Evolutionary conservation across 2,113 vertebrate species (phyloP).

Genomic region (Alethe castanea): DNA sequence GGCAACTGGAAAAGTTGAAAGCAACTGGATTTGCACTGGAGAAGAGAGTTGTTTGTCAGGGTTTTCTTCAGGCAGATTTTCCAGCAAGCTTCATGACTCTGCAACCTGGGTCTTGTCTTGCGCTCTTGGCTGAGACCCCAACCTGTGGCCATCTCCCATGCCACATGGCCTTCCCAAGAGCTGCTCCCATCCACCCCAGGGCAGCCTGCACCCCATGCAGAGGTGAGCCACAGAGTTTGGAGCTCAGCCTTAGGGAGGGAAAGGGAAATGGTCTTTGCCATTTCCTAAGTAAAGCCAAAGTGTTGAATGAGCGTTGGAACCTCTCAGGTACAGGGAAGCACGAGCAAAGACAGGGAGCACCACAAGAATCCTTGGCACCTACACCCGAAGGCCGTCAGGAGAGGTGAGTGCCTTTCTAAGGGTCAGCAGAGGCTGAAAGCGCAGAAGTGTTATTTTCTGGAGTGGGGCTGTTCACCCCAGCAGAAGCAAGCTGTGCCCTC

Average conservation of each 20-base stretch:
- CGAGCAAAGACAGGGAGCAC: background rate
- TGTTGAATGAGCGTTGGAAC: background rate
- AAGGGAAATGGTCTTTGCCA: background rate
- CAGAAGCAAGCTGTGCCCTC: background rate
- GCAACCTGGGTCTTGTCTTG: accelerated
- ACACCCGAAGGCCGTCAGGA: background rate
- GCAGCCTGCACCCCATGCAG: background rate
- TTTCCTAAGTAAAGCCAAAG: background rate
- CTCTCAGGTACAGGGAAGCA: background rate
- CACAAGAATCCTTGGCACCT: background rate
- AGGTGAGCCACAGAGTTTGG: background rate
- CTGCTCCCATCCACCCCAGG: background rate
- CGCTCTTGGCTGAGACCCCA: background rate
- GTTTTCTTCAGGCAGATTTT: background rate
- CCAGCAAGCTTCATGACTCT: accelerated
- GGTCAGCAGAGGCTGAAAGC: background rate
- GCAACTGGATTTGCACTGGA: background rate
- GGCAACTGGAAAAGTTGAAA: background rate
- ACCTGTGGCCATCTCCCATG: accelerated
- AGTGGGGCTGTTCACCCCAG: background rate
- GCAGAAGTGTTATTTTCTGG: background rate
- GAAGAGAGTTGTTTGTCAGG: accelerated
- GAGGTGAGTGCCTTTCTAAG: background rate
- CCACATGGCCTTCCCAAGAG: accelerated
- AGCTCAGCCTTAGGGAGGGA: background rate